Conservation (phyloP, 2,797 vertebrate species). For the Agapornis canus region DNA sequence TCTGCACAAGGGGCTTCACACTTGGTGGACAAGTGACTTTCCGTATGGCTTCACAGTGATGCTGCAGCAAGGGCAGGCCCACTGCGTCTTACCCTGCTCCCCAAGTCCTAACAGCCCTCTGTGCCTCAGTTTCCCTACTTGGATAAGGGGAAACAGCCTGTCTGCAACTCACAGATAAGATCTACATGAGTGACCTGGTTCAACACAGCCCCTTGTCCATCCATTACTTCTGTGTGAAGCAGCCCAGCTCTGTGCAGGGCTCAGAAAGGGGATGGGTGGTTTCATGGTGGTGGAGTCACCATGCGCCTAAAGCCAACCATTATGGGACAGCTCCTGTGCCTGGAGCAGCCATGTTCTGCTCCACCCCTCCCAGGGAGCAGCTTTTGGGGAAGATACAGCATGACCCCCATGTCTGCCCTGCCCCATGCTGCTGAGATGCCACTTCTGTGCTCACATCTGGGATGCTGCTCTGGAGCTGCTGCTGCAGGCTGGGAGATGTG, state of each 20-base stretch:
- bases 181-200: not conserved
- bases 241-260: not conserved
- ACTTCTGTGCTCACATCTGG: not conserved
- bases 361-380: accelerated
- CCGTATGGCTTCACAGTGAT: not conserved
- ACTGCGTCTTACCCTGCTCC: not conserved
- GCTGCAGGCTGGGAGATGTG: accelerated
- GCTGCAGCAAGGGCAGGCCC: not conserved
- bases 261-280: not conserved
- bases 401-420: accelerated
- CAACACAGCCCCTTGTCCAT: not conserved
- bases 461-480: not conserved
- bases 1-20: not conserved
- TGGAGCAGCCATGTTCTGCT: accelerated
- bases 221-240: not conserved
- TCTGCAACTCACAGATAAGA: not conserved
- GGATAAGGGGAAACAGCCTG: not conserved
- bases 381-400: not conserved
- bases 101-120: not conserved
- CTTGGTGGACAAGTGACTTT: not conserved
- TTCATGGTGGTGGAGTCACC: not conserved
- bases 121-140: not conserved
- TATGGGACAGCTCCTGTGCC: accelerated
- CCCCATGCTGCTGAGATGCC: not conserved
- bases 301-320: accelerated